phyloP scores from a whole-genome alignment of 2,888 invertebrate species.

The Caenorhabditis sp. region DNA sequence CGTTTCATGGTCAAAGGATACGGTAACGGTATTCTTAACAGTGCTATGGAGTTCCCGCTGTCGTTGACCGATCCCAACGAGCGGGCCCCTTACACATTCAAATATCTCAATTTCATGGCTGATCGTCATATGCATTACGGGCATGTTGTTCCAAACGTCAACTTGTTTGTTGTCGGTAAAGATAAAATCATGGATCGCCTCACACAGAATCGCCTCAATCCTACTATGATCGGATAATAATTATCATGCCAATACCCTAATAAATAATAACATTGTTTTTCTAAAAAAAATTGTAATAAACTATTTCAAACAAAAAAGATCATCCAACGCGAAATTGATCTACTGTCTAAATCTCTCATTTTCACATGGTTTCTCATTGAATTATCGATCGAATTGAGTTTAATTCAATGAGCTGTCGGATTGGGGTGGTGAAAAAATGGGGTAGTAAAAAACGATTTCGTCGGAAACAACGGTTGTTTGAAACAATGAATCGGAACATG shows the following conservation, averaged over 20 bases:
- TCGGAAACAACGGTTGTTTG: no score
- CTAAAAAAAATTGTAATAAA: slow-evolving; percentile 13
- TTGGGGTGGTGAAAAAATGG: no score
- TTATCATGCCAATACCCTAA: no score
- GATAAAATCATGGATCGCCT: slow-evolving; percentile 62
- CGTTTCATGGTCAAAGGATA: slow-evolving; percentile 57
- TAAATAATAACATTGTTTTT: slow-evolving; percentile 11
- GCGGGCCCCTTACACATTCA: slow-evolving; percentile 61
- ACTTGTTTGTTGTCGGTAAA: slow-evolving; percentile 56
- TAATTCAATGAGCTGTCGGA: no score
- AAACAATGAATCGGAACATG: no score
- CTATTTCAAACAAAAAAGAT: no score
- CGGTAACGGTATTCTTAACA: slow-evolving; percentile 63
- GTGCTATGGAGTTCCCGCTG: slow-evolving; percentile 62
- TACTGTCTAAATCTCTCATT: no score
- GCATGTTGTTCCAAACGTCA: slow-evolving; percentile 61
- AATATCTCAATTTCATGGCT: slow-evolving; percentile 66
- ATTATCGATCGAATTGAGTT: no score
- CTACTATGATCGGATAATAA: slow-evolving; percentile 61
- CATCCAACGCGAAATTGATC: no score
- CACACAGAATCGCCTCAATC: slow-evolving; percentile 58
- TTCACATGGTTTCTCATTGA: no score
- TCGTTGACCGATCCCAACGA: slow-evolving; percentile 62
- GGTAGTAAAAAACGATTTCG: no score
- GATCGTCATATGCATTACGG: slow-evolving; percentile 62